Evolutionary conservation across 2,888 invertebrate species (phyloP).

Genomic region (Drosophila glabriapex): DNA sequence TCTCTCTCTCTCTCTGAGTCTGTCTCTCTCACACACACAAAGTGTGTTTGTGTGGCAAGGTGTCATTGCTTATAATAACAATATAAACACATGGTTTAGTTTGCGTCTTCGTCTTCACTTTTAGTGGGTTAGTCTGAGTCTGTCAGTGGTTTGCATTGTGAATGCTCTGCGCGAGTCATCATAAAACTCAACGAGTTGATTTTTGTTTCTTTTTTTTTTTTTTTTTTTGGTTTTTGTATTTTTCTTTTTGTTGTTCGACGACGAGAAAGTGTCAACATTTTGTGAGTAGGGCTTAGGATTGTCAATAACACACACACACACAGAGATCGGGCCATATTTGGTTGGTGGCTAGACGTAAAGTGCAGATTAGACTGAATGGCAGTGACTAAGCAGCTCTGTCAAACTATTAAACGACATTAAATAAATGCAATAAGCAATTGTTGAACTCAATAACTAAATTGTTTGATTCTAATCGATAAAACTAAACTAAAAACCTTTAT

Average conservation of each 20-base stretch:
- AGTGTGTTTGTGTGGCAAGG: constrained; percentile 7
- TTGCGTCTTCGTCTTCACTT: constrained; percentile 17
- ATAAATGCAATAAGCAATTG: not conserved
- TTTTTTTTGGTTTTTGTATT: not conserved
- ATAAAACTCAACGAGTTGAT: constrained; percentile 49
- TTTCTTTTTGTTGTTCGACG: not conserved
- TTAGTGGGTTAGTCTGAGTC: constrained; percentile 44
- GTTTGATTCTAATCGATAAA: not conserved
- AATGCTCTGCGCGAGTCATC: constrained; percentile 22
- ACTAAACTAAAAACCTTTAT: not conserved
- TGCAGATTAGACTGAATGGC: constrained; percentile 15
- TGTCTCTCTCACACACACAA: not conserved
- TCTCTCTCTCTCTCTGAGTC: not conserved
- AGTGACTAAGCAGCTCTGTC: constrained; percentile 18
- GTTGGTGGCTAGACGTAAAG: constrained; percentile 17
- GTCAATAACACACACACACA: constrained; percentile 28
- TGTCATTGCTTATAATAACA: constrained; percentile 58
- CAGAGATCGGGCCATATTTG: constrained; percentile 17
- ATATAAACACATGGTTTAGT: constrained; percentile 65
- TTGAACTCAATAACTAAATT: not conserved
- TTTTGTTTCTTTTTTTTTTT: not conserved
- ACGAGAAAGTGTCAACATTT: constrained; percentile 50
- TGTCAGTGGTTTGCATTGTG: constrained; percentile 36
- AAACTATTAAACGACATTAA: not conserved
- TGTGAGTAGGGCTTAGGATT: constrained; percentile 33